Evolutionary conservation across 2,113 vertebrate genomes (phyloP).

Genomic region (Hyperopisus bebe): DNA sequence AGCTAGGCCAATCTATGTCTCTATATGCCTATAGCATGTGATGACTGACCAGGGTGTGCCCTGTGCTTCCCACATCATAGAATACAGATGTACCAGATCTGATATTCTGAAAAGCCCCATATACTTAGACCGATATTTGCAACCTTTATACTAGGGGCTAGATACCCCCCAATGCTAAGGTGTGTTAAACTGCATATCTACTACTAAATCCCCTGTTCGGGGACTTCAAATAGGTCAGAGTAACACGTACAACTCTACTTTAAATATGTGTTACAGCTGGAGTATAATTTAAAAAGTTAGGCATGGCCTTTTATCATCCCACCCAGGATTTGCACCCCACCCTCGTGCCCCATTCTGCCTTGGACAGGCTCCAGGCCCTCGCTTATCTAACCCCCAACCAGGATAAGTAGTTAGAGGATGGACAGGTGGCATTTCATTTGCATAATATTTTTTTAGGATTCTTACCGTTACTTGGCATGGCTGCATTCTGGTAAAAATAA

Average conservation of each 20-base stretch:
- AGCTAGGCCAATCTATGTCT: background rate
- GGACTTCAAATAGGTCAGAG: background rate
- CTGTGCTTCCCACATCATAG: background rate
- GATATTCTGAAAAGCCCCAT: background rate
- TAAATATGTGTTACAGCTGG: background rate
- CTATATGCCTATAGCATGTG: background rate
- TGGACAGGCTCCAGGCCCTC: background rate
- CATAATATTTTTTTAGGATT: background rate
- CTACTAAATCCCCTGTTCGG: background rate
- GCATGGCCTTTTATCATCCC: background rate
- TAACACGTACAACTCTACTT: background rate
- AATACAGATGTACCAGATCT: background rate
- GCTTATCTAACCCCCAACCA: background rate
- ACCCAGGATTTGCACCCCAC: background rate
- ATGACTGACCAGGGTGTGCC: background rate
- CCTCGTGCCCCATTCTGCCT: background rate
- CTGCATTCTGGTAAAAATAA: background rate
- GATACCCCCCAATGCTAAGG: background rate
- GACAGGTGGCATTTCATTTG: background rate
- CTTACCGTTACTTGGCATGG: constrained; percentile 9
- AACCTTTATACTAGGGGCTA: background rate
- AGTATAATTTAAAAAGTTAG: background rate
- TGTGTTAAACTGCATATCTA: background rate
- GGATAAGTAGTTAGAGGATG: background rate
- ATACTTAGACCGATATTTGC: background rate